Evolutionary conservation across 2,888 invertebrate genomes (phyloP), one percentile per base, ranked within the genome.

Genomic region (Reticulitermes lucifugus): DNA sequence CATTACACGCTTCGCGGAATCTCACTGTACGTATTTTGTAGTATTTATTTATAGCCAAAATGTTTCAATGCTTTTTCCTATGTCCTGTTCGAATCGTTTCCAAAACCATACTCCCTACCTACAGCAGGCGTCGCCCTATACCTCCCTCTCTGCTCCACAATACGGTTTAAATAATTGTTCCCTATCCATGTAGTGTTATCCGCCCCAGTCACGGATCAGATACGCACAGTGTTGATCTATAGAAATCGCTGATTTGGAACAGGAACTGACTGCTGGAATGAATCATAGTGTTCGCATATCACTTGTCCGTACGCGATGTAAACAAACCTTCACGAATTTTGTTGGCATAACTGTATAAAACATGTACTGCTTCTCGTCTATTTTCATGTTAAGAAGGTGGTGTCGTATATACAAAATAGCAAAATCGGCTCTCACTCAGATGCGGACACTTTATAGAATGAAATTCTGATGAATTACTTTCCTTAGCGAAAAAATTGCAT

Each of bases 1-100:
- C 85, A 85, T 85, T 85, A 85, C 83, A 85, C 79, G 85, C 70
- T 55, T 60, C 84, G 65, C 73, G 73, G 70, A 80, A 25, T 29
- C 79, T 29, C 59, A 21, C 46, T 65, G 9, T 70, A 6, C 84
- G 59, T 55, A 79, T 79, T 84, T 77, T 79, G 60, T 25, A 41
- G 77, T 84, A 75, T 84, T 84, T 84, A 60, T 84, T 84, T 79
- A 81, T 81, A 81, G 70, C 65, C 81, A 65, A 79, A 79, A 79
- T 79, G 79, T 79, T 79, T 79, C 79, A 79, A 7, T 79, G 59
- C 59, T 25, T 51, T 77, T 59, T 59, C 79, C 59, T 81, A 35
- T 25, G 65, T 81, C 43, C 81, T 43, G 81, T 41, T 81, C 43
- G 70, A 35, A 43, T 43, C n/a, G 25, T 14, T 12, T 25, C 55